Evolutionary conservation across 1,140 invertebrate species (phyloP), one percentile per base, ranked within the genome.

Genomic region (Tribolium castaneum): DNA sequence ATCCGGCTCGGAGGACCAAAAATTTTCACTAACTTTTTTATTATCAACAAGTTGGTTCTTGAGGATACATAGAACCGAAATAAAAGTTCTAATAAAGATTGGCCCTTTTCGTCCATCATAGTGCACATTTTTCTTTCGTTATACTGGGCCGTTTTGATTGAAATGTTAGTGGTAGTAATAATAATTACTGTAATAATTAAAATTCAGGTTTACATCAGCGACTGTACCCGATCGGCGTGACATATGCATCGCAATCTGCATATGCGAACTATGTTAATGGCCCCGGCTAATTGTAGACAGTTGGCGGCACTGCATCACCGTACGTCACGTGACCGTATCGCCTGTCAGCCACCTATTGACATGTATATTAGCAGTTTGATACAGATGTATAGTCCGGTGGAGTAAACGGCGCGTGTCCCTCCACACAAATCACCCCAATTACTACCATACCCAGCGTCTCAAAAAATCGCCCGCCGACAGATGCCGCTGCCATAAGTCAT

Each of bases 261-360:
- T 82, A 81, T 78, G 80, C 76, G 80, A 54, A 82, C 78, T 83
- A 83, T 83, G 82, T 82, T 83, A 83, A 83, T 83, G 82, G 78
- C 73, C 72, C 10, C 50, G 77, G 78, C 81, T 83, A 83, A 83
- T 83, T 83, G 82, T 83, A 79, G 82, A 83, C 82, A 83, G 81
- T 83, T 78, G 80, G 80, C 80, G 70, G 82, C 80, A 81, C 52
- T 83, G 80, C 78, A 75, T 80, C 80, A 81, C 80, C 78, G 34
- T 83, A 81, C 76, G 76, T 80, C 80, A 81, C 80, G 35, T 75
- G 71, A 59, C 76, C 72, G 80, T 81, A 81, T 80, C 79, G 81
- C 79, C 78, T 79, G 81, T 81, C 77, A 78, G 16, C 76, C 75
- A 70, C 77, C 82, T 83, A 83, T 83, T 83, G 82, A 83, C 82